A percentile compares a stretch with the other conserved stretches of the same genome.
Conservation (phyloP, 1,140 invertebrate genomes). For the Dryas iulia region DNA sequence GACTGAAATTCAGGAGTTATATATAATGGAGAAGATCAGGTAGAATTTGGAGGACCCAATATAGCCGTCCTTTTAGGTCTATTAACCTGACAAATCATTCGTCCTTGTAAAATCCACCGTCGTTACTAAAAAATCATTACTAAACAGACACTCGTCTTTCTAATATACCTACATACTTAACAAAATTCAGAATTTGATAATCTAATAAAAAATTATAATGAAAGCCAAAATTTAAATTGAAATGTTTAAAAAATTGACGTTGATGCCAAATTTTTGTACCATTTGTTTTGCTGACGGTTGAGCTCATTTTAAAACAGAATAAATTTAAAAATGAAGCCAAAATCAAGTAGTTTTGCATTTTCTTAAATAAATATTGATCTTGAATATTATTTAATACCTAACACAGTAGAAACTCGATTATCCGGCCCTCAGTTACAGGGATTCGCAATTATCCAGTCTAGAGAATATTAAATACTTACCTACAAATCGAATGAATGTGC, state of each 20-base stretch:
- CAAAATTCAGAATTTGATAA: not conserved
- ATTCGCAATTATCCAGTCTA: too few relatives aligned
- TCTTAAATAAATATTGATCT: too few relatives aligned
- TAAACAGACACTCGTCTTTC: not conserved
- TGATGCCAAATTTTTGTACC: not conserved
- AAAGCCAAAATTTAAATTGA: not conserved
- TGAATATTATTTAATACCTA: too few relatives aligned
- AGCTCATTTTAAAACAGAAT: too few relatives aligned
- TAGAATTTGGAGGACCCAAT: constrained; percentile 21
- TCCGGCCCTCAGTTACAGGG: too few relatives aligned
- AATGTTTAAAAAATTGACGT: not conserved
- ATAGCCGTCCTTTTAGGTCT: constrained; percentile 27
- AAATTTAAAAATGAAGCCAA: too few relatives aligned
- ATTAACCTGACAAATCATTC: constrained; percentile 10
- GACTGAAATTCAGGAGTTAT: constrained; percentile 9
- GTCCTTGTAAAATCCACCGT: constrained; percentile 19
- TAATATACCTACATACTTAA: too few relatives aligned
- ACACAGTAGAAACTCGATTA: too few relatives aligned
- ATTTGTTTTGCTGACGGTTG: not conserved
- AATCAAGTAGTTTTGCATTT: too few relatives aligned
- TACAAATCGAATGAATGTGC: too few relatives aligned
- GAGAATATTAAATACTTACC: too few relatives aligned
- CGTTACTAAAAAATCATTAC: not conserved
- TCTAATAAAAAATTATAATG: not conserved
- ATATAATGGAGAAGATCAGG: constrained; percentile 7